Evolutionary conservation across 1,140 invertebrate species (phyloP).

Genomic region (Drosophila pandora): DNA sequence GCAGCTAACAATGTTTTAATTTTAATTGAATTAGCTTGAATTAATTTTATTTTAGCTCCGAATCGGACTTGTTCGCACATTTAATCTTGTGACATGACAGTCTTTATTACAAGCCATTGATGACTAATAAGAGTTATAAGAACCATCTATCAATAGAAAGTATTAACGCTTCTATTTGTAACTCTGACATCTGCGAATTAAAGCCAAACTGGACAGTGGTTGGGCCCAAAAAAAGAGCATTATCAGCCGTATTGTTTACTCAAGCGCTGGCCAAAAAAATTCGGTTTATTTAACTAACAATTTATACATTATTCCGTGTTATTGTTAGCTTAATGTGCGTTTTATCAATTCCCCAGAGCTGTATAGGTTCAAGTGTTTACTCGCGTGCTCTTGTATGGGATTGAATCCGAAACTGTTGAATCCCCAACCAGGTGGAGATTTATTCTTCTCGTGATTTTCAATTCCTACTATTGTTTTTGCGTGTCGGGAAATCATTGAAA

Average conservation of each 20-base stretch:
- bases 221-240: constrained; percentile 7
- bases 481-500: constrained; percentile 8
- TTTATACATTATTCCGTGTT: constrained; percentile 54
- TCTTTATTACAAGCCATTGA: constrained; percentile 18
- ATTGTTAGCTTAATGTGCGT: constrained; percentile 63
- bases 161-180: constrained; percentile 36
- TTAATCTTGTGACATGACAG: constrained; percentile 16
- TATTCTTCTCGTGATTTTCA: constrained; percentile 24
- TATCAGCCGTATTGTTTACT: constrained; percentile 9
- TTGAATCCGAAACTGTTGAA: neutral
- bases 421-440: constrained; percentile 38
- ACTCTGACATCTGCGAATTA: neutral
- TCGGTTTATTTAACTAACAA: constrained; percentile 62
- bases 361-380: constrained; percentile 55
- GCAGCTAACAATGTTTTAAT: constrained; percentile 46
- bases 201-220: constrained; percentile 13
- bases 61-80: constrained; percentile 20
- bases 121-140: constrained; percentile 44
- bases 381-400: constrained; percentile 2
- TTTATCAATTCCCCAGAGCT: constrained; percentile 46
- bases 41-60: constrained; percentile 6
- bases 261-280: constrained; percentile 15
- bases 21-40: constrained; percentile 44
- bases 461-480: constrained; percentile 17
- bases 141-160: constrained; percentile 63